phyloP scores from a whole-genome alignment of 1,140 invertebrate species.

The Globodera ellingtonae region DNA sequence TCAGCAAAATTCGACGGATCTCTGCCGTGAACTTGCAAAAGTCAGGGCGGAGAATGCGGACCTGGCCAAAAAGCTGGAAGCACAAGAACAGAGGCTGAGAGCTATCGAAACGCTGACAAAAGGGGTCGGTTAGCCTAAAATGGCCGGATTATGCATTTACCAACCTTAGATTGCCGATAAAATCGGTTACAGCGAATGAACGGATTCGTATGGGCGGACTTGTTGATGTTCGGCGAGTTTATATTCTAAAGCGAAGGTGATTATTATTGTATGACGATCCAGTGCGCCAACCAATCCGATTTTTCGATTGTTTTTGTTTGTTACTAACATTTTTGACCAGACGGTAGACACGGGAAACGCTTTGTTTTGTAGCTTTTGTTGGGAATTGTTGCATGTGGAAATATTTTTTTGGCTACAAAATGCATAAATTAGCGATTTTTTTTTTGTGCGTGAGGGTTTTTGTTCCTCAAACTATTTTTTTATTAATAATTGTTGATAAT shows the following conservation, averaged over 20 bases:
- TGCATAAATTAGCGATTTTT: background rate
- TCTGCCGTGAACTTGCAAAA: background rate
- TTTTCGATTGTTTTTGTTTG: background rate
- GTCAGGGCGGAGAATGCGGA: background rate
- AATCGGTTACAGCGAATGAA: background rate
- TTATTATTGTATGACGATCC: background rate
- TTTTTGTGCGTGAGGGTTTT: background rate
- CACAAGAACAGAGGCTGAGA: background rate
- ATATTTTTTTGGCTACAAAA: background rate
- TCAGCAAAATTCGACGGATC: background rate
- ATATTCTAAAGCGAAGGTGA: background rate
- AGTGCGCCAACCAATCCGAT: background rate
- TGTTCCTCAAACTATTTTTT: background rate
- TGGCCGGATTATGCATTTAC: background rate
- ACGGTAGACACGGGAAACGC: background rate
- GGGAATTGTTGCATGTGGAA: background rate
- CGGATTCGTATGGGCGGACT: background rate
- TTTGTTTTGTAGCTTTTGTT: background rate
- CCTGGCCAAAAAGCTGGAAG: background rate
- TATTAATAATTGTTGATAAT: too few relatives aligned
- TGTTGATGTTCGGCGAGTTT: background rate
- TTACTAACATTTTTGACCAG: background rate
- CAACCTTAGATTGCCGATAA: background rate
- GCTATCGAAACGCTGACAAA: constrained; percentile 11
- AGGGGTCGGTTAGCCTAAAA: constrained; percentile 1